phyloP scores from a whole-genome alignment of 1,140 invertebrate genomes.

The Pteromalus puparum region DNA sequence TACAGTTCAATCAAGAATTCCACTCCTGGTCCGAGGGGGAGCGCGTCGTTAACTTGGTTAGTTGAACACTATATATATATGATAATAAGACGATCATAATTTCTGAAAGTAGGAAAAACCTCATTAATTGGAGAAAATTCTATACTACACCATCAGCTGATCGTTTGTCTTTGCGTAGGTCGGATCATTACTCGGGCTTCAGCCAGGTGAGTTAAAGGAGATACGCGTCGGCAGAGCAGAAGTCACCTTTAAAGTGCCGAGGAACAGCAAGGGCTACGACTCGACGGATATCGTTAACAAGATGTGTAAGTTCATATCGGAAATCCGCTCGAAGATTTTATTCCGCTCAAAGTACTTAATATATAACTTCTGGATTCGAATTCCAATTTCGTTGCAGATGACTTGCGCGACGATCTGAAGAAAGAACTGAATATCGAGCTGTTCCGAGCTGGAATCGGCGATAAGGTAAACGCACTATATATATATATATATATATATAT shows the following conservation, averaged over 20 bases:
- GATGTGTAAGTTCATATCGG: slow-evolving; percentile 78
- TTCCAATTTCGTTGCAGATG: slow-evolving; percentile 70
- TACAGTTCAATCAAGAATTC: slow-evolving; percentile 78
- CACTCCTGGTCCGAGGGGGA: slow-evolving; percentile 66
- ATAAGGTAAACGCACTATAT: slow-evolving; percentile 82
- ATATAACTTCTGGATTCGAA: slow-evolving; percentile 12
- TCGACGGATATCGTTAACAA: slow-evolving; percentile 83
- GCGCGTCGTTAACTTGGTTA: slow-evolving; percentile 64
- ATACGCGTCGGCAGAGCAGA: slow-evolving; percentile 84
- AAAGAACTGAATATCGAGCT: slow-evolving; percentile 79
- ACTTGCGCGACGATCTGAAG: slow-evolving; percentile 79
- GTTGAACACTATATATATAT: neutral
- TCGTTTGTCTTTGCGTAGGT: slow-evolving; percentile 66
- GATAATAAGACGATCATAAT: too few species aligned
- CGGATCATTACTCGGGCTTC: slow-evolving; percentile 78
- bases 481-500: too few species aligned
- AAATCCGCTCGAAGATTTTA: neutral
- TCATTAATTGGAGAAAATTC: slow-evolving; percentile 21
- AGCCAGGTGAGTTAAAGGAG: slow-evolving; percentile 75
- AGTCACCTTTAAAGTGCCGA: slow-evolving; percentile 88
- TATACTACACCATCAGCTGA: slow-evolving; percentile 16
- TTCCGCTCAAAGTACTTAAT: too few species aligned
- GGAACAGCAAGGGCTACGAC: slow-evolving; percentile 81
- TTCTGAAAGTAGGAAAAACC: neutral
- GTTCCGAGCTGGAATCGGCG: slow-evolving; percentile 85